A percentile compares a stretch with the other conserved stretches of the same genome.
These are phyloP conservation scores for Helleia helle DNA, from an alignment of 2,888 invertebrate genomes.

Conservation along the genomic window DNA sequence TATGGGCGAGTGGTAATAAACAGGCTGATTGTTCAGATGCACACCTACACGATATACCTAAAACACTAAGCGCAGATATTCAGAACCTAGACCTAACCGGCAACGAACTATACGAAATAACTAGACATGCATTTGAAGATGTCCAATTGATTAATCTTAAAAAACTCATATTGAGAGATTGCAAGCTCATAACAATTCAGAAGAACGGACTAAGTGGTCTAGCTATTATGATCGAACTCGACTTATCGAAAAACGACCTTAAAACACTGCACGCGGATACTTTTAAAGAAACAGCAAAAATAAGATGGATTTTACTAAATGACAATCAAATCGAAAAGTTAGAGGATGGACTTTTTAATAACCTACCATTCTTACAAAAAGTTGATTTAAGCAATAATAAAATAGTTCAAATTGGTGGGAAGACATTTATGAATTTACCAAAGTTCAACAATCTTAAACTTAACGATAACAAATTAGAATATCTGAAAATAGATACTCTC, in stretches of 20 bases:
- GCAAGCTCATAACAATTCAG: conserved; percentile 82
- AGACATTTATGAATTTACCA: conserved; percentile 81
- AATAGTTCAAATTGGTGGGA: conserved; percentile 78
- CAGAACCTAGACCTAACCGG: conserved; percentile 82
- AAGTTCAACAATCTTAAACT: conserved; percentile 80
- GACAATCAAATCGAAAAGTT: conserved; percentile 83
- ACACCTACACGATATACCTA: conserved; percentile 80
- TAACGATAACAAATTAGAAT: conserved; percentile 82
- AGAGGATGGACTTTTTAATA: conserved; percentile 83
- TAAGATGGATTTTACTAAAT: conserved; percentile 82
- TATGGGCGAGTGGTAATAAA: conserved; percentile 89
- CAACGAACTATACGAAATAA: conserved; percentile 79
- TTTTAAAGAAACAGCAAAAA: conserved; percentile 79
- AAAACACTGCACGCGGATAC: conserved; percentile 78
- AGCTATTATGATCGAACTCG: conserved; percentile 85
- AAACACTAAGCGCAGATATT: conserved; percentile 80
- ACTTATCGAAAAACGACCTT: conserved; percentile 84
- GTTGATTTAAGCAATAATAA: conserved; percentile 85
- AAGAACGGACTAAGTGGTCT: conserved; percentile 84
- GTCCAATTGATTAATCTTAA: conserved; percentile 86
- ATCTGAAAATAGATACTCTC: conserved; percentile 78
- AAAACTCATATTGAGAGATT: conserved; percentile 83
- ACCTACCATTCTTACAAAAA: conserved; percentile 81
- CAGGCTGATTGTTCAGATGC: conserved; percentile 84
- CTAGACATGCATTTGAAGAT: conserved; percentile 78